A percentile compares a stretch with the other conserved stretches of the same genome.
Conservation (phyloP, 2,113 vertebrate genomes). For the Paraplagusia blochii region DNA sequence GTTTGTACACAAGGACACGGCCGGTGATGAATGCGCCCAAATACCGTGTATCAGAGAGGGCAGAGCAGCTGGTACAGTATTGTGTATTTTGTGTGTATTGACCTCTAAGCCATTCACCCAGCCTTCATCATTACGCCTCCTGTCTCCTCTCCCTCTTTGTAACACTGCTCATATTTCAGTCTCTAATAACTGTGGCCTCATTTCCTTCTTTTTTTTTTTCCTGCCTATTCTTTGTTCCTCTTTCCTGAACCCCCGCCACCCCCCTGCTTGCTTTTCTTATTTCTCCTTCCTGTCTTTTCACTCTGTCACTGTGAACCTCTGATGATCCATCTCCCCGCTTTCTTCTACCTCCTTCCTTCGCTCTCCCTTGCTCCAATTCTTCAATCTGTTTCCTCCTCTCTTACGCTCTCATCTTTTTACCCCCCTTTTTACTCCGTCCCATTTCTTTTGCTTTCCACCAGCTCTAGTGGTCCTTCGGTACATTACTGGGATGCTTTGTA, state of each 20-base stretch:
- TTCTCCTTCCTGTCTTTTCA: constrained; percentile 23
- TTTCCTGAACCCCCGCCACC: constrained; percentile 4
- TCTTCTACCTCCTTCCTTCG: constrained; percentile 12
- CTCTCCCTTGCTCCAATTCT: constrained; percentile 30
- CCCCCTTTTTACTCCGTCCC: constrained; percentile 2
- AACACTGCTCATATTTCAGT: constrained; percentile 32
- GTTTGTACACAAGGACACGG: constrained; percentile 34
- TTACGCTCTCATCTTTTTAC: background rate
- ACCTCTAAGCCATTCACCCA: constrained; percentile 24
- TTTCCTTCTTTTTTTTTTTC: constrained; percentile 36
- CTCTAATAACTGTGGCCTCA: constrained; percentile 46
- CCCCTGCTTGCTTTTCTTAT: background rate
- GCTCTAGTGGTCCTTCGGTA: constrained; percentile 52
- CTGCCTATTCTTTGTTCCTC: background rate
- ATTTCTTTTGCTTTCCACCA: constrained; percentile 19
- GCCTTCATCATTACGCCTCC: constrained; percentile 4
- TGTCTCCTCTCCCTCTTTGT: constrained; percentile 12
- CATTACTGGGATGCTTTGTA: constrained; percentile 74
- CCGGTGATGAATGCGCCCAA: constrained; percentile 18
- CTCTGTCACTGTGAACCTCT: constrained; percentile 22
- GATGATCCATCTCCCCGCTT: constrained; percentile 39
- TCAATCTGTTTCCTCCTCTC: constrained; percentile 35
- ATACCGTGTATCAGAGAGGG: constrained; percentile 8
- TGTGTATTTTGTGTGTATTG: constrained; percentile 3
- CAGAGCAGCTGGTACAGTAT: constrained; percentile 39